Percentiles rank a stretch among this genome's conserved stretches.
Evolutionary conservation across 2,888 invertebrate species (phyloP).

Genomic region (Uropetala carovei): DNA sequence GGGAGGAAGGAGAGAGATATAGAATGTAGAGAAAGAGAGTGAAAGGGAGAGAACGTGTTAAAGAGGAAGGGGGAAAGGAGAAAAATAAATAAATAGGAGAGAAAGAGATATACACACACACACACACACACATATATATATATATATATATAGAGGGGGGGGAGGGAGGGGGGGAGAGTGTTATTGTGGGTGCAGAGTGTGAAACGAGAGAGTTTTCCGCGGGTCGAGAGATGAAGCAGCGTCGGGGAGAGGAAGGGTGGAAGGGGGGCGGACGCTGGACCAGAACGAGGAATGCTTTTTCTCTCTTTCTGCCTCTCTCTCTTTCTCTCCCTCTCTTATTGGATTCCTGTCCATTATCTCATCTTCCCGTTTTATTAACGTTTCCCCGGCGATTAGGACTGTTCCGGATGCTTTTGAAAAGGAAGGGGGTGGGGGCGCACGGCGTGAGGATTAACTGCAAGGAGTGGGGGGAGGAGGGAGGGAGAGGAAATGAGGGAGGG

Average conservation of each 20-base stretch:
- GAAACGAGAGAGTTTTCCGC: not conserved
- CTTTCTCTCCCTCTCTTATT: not conserved
- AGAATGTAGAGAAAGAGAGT: slow-evolving; percentile 60
- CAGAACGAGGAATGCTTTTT: slow-evolving; percentile 9
- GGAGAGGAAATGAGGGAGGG: slow-evolving; percentile 56
- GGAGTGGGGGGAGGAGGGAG: slow-evolving; percentile 64
- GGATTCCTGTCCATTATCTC: slow-evolving; percentile 37
- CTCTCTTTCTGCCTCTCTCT: slow-evolving; percentile 22
- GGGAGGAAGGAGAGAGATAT: not conserved
- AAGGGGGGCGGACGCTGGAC: not conserved
- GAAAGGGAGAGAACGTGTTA: slow-evolving; percentile 65
- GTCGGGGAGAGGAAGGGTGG: not conserved
- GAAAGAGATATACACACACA: no score
- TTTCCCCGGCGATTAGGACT: slow-evolving; percentile 21
- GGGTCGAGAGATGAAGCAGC: not conserved
- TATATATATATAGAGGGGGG: no score
- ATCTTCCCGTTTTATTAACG: slow-evolving; percentile 49
- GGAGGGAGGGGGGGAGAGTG: not conserved
- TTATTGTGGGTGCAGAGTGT: slow-evolving; percentile 24
- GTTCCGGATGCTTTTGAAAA: slow-evolving; percentile 1
- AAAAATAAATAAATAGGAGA: slow-evolving; percentile 65
- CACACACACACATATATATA: no score
- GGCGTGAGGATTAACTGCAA: slow-evolving; percentile 65
- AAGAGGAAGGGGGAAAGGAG: no score
- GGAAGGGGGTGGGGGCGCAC: slow-evolving; percentile 67